phyloP scores from a whole-genome alignment of 2,888 invertebrate genomes.

The Hofmannophila pseudospretella region DNA sequence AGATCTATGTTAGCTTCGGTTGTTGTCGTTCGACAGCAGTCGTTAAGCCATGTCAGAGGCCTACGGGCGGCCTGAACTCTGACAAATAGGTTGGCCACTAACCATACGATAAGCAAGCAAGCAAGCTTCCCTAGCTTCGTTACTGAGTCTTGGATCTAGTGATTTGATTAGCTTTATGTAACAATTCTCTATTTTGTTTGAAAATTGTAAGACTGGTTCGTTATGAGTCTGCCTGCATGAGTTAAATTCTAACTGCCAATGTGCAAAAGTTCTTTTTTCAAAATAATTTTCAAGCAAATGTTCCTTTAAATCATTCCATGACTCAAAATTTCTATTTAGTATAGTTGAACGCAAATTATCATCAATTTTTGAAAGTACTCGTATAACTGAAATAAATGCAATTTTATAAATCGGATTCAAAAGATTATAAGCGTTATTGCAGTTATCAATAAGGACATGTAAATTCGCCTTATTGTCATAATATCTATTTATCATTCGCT shows the following conservation, averaged over 20 bases:
- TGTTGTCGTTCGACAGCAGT: no score
- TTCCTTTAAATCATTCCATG: constrained; percentile 5
- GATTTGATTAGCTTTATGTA: constrained; percentile 15
- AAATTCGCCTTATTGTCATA: constrained; percentile 9
- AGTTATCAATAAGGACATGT: constrained; percentile 14
- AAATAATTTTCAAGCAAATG: constrained; percentile 9
- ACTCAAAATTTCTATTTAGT: constrained; percentile 6
- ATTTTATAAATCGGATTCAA: constrained; percentile 8
- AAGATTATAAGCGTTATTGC: constrained; percentile 8
- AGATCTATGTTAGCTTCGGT: no score
- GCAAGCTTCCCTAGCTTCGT: constrained; percentile 3
- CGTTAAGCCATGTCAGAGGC: no score
- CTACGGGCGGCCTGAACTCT: no score
- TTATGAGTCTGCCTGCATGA: constrained; percentile 11
- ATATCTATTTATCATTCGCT: constrained; percentile 9
- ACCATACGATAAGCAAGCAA: no score
- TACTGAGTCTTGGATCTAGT: constrained; percentile 9
- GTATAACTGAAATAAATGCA: constrained; percentile 9
- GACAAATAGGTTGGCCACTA: no score
- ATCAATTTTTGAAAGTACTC: constrained; percentile 11
- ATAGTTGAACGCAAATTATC: constrained; percentile 10
- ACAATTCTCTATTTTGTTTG: constrained; percentile 12
- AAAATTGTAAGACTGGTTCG: constrained; percentile 10
- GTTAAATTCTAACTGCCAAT: constrained; percentile 14
- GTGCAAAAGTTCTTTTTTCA: constrained; percentile 8